These are phyloP conservation scores for Pseudomyrmex pallidus DNA, from an alignment of 1,140 invertebrate genomes.

Conservation along the genomic window DNA sequence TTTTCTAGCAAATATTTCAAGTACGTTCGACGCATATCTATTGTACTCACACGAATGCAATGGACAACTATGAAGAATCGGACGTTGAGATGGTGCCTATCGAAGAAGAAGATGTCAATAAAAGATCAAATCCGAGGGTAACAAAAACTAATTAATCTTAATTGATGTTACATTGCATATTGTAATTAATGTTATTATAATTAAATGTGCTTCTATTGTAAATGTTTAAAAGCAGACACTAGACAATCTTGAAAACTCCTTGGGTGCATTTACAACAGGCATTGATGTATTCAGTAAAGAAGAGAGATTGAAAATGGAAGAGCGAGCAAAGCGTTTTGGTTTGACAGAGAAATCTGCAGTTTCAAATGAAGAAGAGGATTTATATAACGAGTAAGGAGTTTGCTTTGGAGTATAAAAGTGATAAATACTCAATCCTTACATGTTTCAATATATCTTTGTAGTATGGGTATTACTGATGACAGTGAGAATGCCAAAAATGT, in stretches of 20 bases:
- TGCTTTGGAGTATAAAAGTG: too few species aligned
- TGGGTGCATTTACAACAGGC: conserved; percentile 85
- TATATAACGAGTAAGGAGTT: conserved; percentile 86
- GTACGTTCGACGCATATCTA: not conserved
- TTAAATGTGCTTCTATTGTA: not conserved
- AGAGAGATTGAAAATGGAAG: conserved; percentile 88
- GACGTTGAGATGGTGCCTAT: conserved; percentile 61
- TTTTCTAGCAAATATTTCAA: not conserved
- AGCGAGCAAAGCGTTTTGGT: conserved; percentile 90
- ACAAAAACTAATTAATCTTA: not conserved
- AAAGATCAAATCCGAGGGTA: conserved; percentile 32
- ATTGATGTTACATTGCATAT: not conserved
- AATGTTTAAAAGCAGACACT: conserved; percentile 36
- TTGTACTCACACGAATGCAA: not conserved
- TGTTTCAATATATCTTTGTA: conserved; percentile 70
- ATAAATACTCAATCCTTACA: conserved; percentile 9
- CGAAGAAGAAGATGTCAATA: conserved; percentile 29
- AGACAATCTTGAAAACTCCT: conserved; percentile 81
- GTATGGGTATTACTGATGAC: conserved; percentile 87
- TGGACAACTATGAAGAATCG: conserved; percentile 60
- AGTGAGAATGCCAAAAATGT: conserved; percentile 87
- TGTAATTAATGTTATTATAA: not conserved
- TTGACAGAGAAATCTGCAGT: conserved; percentile 85
- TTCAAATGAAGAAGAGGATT: conserved; percentile 87
- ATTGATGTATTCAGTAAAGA: conserved; percentile 88